Conservation (phyloP, 2,888 invertebrate genomes). For the Pasiphila rectangulata region DNA sequence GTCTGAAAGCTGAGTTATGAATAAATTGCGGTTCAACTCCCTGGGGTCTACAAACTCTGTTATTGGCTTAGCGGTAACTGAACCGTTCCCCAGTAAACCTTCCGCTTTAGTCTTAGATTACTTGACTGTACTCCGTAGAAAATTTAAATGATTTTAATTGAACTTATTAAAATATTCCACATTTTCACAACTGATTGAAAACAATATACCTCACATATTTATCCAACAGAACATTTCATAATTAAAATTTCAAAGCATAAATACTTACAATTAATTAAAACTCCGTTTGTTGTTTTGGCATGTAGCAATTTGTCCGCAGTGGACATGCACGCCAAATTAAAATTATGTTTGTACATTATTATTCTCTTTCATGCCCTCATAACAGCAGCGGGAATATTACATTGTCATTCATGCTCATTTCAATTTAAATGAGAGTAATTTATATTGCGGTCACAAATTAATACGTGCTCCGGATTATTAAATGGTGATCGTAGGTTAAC, state of each 20-base stretch:
- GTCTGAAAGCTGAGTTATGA: constrained; percentile 41
- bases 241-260: constrained; percentile 11
- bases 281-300: constrained; percentile 21
- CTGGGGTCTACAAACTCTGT: constrained; percentile 48
- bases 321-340: constrained; percentile 32
- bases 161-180: not conserved
- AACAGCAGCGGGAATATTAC: constrained; percentile 37
- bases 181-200: not conserved
- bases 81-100: constrained; percentile 26
- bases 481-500: constrained; percentile 27
- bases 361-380: constrained; percentile 35
- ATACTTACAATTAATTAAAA: constrained; percentile 11
- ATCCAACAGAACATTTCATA: constrained; percentile 3
- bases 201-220: no score
- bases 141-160: constrained; percentile 9
- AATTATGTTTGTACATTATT: constrained; percentile 32
- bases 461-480: constrained; percentile 32
- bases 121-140: constrained; percentile 8
- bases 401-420: constrained; percentile 39
- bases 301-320: constrained; percentile 30
- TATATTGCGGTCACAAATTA: constrained; percentile 39
- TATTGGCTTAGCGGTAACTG: constrained; percentile 65
- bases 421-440: constrained; percentile 39
- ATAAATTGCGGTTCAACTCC: constrained; percentile 45
- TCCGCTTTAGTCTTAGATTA: constrained; percentile 15